Percentiles rank a stretch among this genome's conserved stretches.
Evolutionary conservation across 2,113 vertebrate genomes (phyloP).

Genomic region (Andinoacara biseriatus): DNA sequence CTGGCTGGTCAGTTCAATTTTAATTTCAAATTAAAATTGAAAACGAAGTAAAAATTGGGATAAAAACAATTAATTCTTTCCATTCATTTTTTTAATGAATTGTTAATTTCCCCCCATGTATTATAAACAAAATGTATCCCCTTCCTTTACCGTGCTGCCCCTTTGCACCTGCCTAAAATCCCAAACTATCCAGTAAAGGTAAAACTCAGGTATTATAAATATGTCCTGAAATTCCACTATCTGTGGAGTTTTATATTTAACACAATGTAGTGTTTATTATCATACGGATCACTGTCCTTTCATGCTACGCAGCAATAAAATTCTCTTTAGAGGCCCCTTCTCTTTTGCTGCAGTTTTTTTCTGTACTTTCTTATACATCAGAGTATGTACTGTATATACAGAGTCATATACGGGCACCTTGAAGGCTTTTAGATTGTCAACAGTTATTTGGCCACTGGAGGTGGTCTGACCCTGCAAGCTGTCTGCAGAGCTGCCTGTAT

Average conservation of each 20-base stretch:
- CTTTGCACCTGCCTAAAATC: not conserved
- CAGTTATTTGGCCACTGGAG: conserved; percentile 12
- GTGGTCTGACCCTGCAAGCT: conserved; percentile 20
- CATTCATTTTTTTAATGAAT: too few relatives aligned
- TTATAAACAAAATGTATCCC: too few relatives aligned
- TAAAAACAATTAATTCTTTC: too few relatives aligned
- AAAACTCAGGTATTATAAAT: not conserved
- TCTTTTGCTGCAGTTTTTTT: not conserved
- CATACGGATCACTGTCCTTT: conserved; percentile 8
- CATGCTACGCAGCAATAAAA: not conserved
- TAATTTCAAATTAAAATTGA: not conserved
- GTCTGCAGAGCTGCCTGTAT: conserved; percentile 28
- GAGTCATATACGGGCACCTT: not conserved
- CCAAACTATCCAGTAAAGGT: not conserved
- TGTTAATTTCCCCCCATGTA: too few relatives aligned
- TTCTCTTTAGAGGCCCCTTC: not conserved
- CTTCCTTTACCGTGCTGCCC: too few relatives aligned
- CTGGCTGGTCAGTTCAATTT: not conserved
- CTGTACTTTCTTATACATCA: not conserved
- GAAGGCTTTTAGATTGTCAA: conserved; percentile 1
- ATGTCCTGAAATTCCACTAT: conserved; percentile 37
- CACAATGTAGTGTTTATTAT: conserved; percentile 29
- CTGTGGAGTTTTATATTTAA: conserved; percentile 36
- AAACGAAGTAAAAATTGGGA: too few relatives aligned
- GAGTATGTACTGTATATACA: not conserved